Base-by-base conservation (phyloP, 2,113 vertebrate genomes). In the Hippocampus abdominalis region DNA sequence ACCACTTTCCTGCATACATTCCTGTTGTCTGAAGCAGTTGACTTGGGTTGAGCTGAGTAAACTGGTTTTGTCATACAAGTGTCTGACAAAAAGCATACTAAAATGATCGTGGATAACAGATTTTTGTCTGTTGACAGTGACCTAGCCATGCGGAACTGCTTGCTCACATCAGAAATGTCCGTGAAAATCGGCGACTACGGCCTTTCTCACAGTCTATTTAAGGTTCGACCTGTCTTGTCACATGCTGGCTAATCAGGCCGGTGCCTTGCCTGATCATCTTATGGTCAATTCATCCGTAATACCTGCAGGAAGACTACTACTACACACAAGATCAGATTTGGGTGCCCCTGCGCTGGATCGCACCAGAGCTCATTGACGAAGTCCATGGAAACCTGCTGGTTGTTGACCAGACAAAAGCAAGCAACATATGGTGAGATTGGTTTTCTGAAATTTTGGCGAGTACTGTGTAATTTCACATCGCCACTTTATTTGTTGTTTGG, bases 321-420 rank as follows among this genome's bases (percentile, higher is more conserved):
- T 90, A 98, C 86, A 98, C 97, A 0, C 91, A 96, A 16, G 97
- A 98, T 91, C 96, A 98, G 91, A 94, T 98, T 84, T 98, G 97
- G 96, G 95, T 99, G 81, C 96, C 97, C 0, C 89, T 99, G 84
- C 96, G 97, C 82, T 99, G 97, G 97, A 98, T 98, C 8, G 96
- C 97, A 0, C 97, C 97, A 1, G 97, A 98, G 86, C 95, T 99
- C 76, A 95, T 98, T 49, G 97, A 99, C 0, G 97, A 99, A 51
- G 97, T 98, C 70, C 97, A 99, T 0, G 93, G 96, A 71, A 98
- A 99, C 89, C 89, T 98, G 78, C 89, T 99, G 5, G 91, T 98
- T 1, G 97, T 95, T 54, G 96, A 95, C 88, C 97, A 99, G 90
- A 98, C 96, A 79, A 97, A 95, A 88, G 80, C 93, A 87, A 97